These are phyloP conservation scores for Carpatolechia fugitivella DNA, from an alignment of 2,888 invertebrate genomes.

Conservation along the genomic window DNA sequence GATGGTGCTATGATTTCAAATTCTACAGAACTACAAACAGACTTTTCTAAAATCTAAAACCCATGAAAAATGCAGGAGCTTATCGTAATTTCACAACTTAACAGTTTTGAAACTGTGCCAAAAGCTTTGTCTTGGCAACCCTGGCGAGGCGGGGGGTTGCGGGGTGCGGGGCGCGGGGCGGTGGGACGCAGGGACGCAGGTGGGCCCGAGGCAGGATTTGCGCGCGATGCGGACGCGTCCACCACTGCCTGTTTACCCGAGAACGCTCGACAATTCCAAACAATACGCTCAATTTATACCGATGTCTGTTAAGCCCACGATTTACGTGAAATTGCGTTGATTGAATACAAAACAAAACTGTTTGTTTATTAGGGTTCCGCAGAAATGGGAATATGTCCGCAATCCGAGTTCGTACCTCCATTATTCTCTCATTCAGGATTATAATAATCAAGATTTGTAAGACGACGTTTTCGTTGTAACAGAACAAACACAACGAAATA, in stretches of 20 bases:
- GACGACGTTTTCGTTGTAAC: no score
- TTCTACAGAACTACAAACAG: no score
- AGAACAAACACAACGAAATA: no score
- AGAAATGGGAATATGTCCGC: no score
- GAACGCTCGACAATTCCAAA: not conserved
- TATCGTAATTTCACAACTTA: slow-evolving; percentile 1
- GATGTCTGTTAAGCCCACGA: not conserved
- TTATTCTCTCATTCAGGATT: no score
- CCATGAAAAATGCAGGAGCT: not conserved
- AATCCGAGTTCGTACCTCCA: no score
- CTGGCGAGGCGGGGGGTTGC: not conserved
- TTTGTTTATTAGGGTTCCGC: no score
- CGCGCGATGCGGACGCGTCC: slow-evolving; percentile 2
- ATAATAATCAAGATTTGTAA: no score
- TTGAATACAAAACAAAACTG: no score
- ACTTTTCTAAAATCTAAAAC: not conserved
- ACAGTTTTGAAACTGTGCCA: not conserved
- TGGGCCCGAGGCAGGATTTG: not conserved
- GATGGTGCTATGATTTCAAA: no score
- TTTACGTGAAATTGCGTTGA: not conserved
- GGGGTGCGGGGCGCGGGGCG: not conserved
- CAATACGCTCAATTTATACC: slow-evolving; percentile 2
- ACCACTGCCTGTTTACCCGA: not conserved
- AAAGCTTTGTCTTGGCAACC: not conserved
- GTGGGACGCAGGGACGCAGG: not conserved